Conservation (phyloP, 2,113 vertebrate genomes). For the Podarcis cretensis region DNA sequence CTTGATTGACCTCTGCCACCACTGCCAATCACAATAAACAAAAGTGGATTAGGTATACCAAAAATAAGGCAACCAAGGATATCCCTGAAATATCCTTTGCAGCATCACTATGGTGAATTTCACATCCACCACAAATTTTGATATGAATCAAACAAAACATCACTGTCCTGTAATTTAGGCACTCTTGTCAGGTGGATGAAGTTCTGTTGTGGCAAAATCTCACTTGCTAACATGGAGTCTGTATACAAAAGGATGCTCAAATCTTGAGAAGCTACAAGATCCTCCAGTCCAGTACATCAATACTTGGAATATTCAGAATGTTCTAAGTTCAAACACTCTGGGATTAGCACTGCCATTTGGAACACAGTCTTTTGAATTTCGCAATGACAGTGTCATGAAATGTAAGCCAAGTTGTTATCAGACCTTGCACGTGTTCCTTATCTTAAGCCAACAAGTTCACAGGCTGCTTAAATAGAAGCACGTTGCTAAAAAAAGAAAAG, state of each 20-base stretch:
- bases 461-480: background rate
- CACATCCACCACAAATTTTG: background rate
- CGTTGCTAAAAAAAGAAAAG: background rate
- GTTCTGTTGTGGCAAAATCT: too few relatives aligned
- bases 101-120: background rate
- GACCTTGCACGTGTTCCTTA: background rate
- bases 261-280: background rate
- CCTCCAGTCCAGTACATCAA: too few relatives aligned
- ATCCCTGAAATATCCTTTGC: background rate
- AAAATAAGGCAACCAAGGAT: background rate
- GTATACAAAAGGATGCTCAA: background rate
- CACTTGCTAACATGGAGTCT: background rate
- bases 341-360: background rate
- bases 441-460: background rate
- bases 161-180: background rate
- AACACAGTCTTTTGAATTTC: conserved; percentile 1
- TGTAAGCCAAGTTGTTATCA: background rate
- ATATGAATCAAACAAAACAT: background rate
- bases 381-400: conserved; percentile 9
- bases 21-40: background rate
- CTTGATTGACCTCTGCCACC: background rate
- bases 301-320: background rate
- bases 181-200: background rate
- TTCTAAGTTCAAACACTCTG: background rate
- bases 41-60: too few relatives aligned